A percentile compares a stretch with the other conserved stretches of the same genome.
These are phyloP conservation scores for Gallinago nigripennis DNA, from an alignment of 2,797 vertebrate species.

Conservation along the genomic window DNA sequence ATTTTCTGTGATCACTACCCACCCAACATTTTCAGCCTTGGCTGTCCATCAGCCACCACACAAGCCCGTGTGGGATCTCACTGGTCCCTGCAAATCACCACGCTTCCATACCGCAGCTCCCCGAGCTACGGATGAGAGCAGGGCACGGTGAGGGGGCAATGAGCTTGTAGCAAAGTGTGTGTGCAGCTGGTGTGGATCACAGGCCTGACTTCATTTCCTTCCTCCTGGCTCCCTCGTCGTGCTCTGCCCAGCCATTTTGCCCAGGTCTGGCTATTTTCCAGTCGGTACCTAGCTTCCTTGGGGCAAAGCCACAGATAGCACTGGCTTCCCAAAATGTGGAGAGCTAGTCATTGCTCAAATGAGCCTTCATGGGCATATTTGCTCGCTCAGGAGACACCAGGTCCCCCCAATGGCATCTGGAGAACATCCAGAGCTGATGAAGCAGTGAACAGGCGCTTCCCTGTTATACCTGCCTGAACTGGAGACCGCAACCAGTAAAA, in stretches of 20 bases:
- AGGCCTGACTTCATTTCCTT: slow-evolving; percentile 21
- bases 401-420: background rate
- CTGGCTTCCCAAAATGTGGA: slow-evolving; percentile 5
- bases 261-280: background rate
- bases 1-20: background rate
- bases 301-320: slow-evolving; percentile 1
- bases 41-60: background rate
- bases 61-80: background rate
- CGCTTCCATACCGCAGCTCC: background rate
- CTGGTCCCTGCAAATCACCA: background rate
- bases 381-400: background rate
- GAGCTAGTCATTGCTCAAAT: background rate
- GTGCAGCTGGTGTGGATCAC: slow-evolving; percentile 13
- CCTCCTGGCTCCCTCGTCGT: background rate
- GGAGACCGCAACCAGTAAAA: background rate
- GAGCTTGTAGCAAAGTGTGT: background rate
- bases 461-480: slow-evolving; percentile 13
- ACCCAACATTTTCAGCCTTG: background rate
- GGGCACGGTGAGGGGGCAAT: rapidly evolving
- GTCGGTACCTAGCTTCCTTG: background rate
- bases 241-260: background rate
- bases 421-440: slow-evolving; percentile 1
- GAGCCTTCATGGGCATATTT: background rate
- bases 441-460: background rate
- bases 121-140: background rate